Base-by-base conservation (phyloP, 2,888 invertebrate species). In the Lagria hirta region DNA sequence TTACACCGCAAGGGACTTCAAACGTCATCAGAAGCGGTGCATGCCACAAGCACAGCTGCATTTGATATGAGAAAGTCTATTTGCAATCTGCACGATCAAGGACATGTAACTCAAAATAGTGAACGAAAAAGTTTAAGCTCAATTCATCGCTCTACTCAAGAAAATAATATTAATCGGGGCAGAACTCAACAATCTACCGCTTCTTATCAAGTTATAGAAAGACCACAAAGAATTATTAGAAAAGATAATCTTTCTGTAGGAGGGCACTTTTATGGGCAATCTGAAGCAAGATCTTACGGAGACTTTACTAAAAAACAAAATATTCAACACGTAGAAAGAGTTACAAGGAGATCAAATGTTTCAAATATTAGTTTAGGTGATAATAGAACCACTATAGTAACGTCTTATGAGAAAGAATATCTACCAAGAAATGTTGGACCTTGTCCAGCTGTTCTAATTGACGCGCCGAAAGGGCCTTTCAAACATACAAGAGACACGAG, bases 401-500 rank as follows among this genome's bases (percentile, higher is more conserved):
- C 83, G 49, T 81, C 80, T 38, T 90, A 91, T 69, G 85, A 85
- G 65, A 85, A 82, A 54, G 90, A 91, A 68, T 90, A 80, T 62
- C 79, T 82, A 8, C 80, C 84, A 0, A 77, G 83, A 49, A 83
- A 82, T 52, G 72, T 74, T 16, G 86, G 88, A 34, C 84, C 88
- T 1, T 92, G 91, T 69, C 88, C 88, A 0, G 90, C 88, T 18
- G 79, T 87, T 17, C 74, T 88, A 50, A 78, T 90, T 37, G 86
- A 89, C 61, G 77, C 83, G 21, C 82, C 85, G 41, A 78, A 80
- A 50, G 83, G 87, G 41, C 86, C 86, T 10, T 91, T 84, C 71
- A 87, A 87, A 69, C 89, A 90, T 62, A 88, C 88, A 14, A 78
- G 89, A 50, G 88, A 91, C 68, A 87, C 90, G 6, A 85, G 83